These are phyloP conservation scores for Trematocara stigmaticum DNA, from an alignment of 2,113 vertebrate species.

Conservation along the genomic window DNA sequence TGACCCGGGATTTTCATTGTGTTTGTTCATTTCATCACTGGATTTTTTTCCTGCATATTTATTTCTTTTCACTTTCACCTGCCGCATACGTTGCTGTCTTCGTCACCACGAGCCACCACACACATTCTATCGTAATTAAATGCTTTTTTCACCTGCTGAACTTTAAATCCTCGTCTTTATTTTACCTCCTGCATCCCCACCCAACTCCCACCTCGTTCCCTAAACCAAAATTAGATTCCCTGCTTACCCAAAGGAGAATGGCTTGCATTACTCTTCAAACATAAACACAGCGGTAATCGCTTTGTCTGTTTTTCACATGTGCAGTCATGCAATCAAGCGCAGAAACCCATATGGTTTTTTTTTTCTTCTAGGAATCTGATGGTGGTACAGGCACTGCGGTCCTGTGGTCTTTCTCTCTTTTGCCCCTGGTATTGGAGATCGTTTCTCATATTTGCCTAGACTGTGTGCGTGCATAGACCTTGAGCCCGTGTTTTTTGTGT, in stretches of 20 bases:
- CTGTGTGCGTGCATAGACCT: constrained; percentile 49
- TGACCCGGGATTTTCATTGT: not conserved
- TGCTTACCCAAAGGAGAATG: constrained; percentile 69
- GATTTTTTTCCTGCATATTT: not conserved
- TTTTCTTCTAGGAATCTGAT: constrained; percentile 49
- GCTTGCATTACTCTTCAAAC: constrained; percentile 72
- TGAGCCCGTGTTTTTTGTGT: constrained; percentile 41
- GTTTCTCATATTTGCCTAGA: constrained; percentile 60
- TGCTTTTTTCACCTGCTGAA: not conserved
- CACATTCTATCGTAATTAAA: not conserved
- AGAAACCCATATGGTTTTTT: constrained; percentile 34
- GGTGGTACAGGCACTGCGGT: constrained; percentile 55
- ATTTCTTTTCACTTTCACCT: not conserved
- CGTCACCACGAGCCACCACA: not conserved
- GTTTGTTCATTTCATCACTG: not conserved
- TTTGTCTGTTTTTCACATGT: constrained; percentile 75
- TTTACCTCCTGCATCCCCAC: constrained; percentile 29
- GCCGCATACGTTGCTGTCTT: not conserved
- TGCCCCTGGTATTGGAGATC: constrained; percentile 45
- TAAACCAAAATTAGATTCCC: constrained; percentile 67
- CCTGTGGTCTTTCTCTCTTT: constrained; percentile 51
- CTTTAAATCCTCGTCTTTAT: constrained; percentile 5
- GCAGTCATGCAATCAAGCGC: constrained; percentile 69
- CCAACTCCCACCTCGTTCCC: constrained; percentile 17
- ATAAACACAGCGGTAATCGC: constrained; percentile 68